phyloP scores from a whole-genome alignment of 1,140 invertebrate species.

The Drosophila fuyamai region DNA sequence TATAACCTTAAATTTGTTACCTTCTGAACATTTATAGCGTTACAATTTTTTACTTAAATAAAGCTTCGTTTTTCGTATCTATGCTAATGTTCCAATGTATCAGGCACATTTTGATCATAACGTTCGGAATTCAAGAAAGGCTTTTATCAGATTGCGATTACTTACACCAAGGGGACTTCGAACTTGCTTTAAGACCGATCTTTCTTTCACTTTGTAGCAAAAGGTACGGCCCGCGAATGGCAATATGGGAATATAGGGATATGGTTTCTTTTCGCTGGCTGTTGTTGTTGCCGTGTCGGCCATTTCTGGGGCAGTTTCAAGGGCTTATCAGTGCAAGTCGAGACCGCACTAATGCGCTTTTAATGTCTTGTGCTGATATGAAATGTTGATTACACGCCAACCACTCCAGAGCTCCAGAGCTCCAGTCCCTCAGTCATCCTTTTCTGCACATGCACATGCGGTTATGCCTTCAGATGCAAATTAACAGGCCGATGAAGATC shows the following conservation, averaged over 20 bases:
- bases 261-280: slow-evolving; percentile 9
- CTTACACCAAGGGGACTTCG: slow-evolving; percentile 11
- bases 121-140: slow-evolving; percentile 8
- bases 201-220: slow-evolving; percentile 12
- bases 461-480: slow-evolving; percentile 64
- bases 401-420: slow-evolving; percentile 20
- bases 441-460: slow-evolving; percentile 12
- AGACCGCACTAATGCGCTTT: slow-evolving; percentile 83
- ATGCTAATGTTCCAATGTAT: slow-evolving; percentile 1
- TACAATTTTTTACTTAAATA: neutral
- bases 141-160: slow-evolving; percentile 31
- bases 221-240: neutral
- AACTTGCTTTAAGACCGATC: slow-evolving; percentile 8
- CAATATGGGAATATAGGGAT: neutral
- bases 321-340: slow-evolving; percentile 71
- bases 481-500: slow-evolving; percentile 37
- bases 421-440: neutral
- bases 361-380: slow-evolving; percentile 84
- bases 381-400: slow-evolving; percentile 76
- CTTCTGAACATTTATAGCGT: no score
- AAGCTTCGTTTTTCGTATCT: neutral
- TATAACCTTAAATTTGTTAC: no score
- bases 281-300: slow-evolving; percentile 12
- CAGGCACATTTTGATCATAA: slow-evolving; percentile 22
- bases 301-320: slow-evolving; percentile 58